Percentiles rank a stretch among this genome's conserved stretches.
Conservation (phyloP, 2,888 invertebrate species). For the Mesochorus sp. region DNA sequence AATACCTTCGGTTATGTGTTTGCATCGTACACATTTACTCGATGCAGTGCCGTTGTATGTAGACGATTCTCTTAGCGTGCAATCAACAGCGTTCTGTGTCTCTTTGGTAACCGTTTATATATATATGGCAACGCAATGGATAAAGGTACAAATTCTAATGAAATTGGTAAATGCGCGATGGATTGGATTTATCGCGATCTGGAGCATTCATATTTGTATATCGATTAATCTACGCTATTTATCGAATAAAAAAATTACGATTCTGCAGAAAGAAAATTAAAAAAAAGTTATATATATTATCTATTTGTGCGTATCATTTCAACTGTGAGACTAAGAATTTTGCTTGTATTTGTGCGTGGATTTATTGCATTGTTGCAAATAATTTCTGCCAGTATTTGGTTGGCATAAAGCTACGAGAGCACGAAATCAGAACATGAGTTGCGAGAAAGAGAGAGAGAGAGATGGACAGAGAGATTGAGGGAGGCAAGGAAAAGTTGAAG, state of each 20-base stretch:
- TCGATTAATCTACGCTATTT: too few species aligned
- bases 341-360: constrained; percentile 27
- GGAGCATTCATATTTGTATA: too few species aligned
- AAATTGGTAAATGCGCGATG: too few species aligned
- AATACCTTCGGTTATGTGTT: constrained; percentile 79
- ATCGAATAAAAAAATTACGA: too few species aligned
- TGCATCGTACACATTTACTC: constrained; percentile 74
- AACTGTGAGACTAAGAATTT: not conserved
- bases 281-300: too few species aligned
- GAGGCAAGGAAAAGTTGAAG: constrained; percentile 66
- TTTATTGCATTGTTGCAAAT: constrained; percentile 39
- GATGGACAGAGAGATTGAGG: constrained; percentile 40
- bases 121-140: too few species aligned
- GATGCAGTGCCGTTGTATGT: constrained; percentile 25
- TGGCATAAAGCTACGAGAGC: constrained; percentile 65
- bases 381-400: constrained; percentile 13
- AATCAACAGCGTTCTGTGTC: too few species aligned
- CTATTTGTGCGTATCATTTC: too few species aligned
- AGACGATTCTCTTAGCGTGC: constrained; percentile 24
- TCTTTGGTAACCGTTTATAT: too few species aligned
- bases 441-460: constrained; percentile 18
- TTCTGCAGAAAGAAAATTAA: too few species aligned
- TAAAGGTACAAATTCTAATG: too few species aligned
- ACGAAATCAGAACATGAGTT: constrained; percentile 64
- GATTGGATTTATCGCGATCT: too few species aligned